A percentile compares a stretch with the other conserved stretches of the same genome.
phyloP scores from a whole-genome alignment of 2,888 invertebrate genomes.

The Odontothrips loti region DNA sequence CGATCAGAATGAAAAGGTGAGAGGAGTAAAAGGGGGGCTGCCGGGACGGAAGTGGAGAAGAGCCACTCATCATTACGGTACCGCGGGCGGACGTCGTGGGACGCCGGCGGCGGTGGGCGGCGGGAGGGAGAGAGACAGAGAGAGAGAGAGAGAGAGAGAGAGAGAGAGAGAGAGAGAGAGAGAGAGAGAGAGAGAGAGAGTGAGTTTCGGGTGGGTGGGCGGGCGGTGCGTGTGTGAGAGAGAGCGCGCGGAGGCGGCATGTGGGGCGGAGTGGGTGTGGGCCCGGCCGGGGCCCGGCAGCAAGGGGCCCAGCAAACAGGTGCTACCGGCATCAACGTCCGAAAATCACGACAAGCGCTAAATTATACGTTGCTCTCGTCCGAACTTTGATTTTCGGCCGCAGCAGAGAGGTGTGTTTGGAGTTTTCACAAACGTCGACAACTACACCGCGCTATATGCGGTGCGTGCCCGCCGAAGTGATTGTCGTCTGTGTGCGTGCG shows the following conservation, averaged over 20 bases:
- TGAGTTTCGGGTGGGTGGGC: background rate
- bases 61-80: no score
- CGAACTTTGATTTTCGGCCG: background rate
- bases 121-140: background rate
- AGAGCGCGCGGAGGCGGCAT: background rate
- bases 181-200: background rate
- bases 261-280: background rate
- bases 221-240: background rate
- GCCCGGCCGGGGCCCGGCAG: background rate
- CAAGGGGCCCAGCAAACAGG: background rate
- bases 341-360: background rate
- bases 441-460: background rate
- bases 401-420: background rate
- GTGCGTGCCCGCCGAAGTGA: background rate
- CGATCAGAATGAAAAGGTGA: background rate
- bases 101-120: background rate
- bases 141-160: background rate
- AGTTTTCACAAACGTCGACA: background rate
- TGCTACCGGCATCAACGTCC: no score
- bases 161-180: background rate
- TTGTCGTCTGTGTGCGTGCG: background rate
- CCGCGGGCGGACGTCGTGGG: background rate
- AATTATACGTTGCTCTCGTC: background rate
- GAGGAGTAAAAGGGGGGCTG: background rate
- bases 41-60: background rate